Conservation (phyloP, 2,888 invertebrate species). For the Colletes collaris region DNA sequence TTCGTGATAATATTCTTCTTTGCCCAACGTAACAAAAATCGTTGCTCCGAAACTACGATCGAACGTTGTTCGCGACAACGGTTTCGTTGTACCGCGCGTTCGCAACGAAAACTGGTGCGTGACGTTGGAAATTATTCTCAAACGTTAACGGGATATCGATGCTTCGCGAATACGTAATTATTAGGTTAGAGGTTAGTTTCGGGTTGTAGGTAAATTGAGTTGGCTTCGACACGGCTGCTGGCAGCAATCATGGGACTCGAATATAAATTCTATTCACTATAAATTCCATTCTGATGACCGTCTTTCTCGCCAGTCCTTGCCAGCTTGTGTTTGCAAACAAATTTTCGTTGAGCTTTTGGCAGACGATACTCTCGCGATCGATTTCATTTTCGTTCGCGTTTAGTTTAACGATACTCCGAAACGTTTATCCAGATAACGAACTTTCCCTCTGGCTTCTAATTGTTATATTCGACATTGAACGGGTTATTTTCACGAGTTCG, state of each 20-base stretch:
- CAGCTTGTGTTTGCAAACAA: slow-evolving; percentile 60
- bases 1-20: slow-evolving; percentile 6
- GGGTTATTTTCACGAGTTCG: slow-evolving; percentile 21
- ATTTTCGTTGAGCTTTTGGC: slow-evolving; percentile 33
- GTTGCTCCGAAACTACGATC: slow-evolving; percentile 3
- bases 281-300: slow-evolving; percentile 42
- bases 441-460: not conserved
- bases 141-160: slow-evolving; percentile 1
- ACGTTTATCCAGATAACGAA: too few species aligned
- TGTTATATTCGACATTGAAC: slow-evolving; percentile 9
- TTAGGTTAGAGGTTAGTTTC: slow-evolving; percentile 30
- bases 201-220: slow-evolving; percentile 55
- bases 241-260: slow-evolving; percentile 41
- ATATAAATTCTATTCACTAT: slow-evolving; percentile 42
- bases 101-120: not conserved
- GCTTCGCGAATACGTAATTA: slow-evolving; percentile 38
- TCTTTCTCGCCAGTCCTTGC: slow-evolving; percentile 18
- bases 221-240: slow-evolving; percentile 49
- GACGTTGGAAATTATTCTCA: not conserved
- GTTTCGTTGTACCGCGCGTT: not conserved
- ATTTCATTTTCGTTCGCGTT: slow-evolving; percentile 1
- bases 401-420: not conserved
- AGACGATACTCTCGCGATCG: not conserved
- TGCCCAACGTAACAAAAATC: slow-evolving; percentile 11
- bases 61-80: not conserved